Evolutionary conservation across 2,797 vertebrate genomes (phyloP).

Genomic region (Hirundo rustica): DNA sequence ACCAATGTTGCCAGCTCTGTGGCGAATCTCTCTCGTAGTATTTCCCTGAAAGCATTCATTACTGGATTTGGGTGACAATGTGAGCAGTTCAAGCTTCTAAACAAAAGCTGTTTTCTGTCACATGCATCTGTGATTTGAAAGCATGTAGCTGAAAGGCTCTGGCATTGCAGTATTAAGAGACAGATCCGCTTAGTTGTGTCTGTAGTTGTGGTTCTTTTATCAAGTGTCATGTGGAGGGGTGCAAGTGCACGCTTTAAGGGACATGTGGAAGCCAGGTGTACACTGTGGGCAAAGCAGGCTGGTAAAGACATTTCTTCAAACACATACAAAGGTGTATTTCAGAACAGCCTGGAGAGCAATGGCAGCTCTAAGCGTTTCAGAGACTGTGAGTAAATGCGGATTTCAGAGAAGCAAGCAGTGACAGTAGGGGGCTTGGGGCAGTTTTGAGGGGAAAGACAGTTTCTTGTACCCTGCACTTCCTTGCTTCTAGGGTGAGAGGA

Average conservation of each 20-base stretch:
- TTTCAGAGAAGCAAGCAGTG: background rate
- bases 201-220: background rate
- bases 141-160: background rate
- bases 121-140: background rate
- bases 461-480: background rate
- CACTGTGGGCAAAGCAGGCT: background rate
- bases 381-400: background rate
- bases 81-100: background rate
- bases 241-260: background rate
- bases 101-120: background rate
- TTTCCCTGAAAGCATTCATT: background rate
- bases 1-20: rapidly evolving
- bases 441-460: background rate
- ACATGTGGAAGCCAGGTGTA: rapidly evolving
- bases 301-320: background rate
- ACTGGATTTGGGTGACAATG: background rate
- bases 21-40: background rate
- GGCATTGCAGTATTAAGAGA: background rate
- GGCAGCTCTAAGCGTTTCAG: background rate
- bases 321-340: rapidly evolving
- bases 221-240: rapidly evolving
- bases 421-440: background rate
- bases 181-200: background rate
- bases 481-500: background rate
- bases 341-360: background rate